Evolutionary conservation across 2,113 vertebrate species (phyloP).

Genomic region (Parotia lawesii): DNA sequence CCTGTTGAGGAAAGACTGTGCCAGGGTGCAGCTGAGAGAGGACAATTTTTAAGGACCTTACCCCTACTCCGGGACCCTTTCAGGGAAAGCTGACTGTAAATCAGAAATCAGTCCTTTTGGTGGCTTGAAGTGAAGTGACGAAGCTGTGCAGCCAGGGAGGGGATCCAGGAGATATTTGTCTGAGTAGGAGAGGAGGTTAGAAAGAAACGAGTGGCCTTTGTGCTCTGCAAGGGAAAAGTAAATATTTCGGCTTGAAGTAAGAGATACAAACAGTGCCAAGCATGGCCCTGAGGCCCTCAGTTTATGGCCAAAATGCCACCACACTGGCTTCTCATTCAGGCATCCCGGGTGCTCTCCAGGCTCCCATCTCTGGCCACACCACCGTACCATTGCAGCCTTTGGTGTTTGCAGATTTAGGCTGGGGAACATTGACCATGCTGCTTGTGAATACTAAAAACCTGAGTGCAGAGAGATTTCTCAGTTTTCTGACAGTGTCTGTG

Average conservation of each 20-base stretch:
- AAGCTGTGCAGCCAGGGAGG: neutral
- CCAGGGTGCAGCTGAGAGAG: neutral
- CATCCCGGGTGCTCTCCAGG: neutral
- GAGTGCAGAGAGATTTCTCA: no score
- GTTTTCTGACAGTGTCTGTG: no score
- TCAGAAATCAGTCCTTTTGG: neutral
- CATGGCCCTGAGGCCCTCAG: neutral
- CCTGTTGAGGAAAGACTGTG: neutral
- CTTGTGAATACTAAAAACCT: no score
- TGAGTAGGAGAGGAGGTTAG: neutral
- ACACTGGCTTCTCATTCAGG: neutral
- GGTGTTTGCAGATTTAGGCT: accelerated
- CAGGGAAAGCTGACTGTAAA: neutral
- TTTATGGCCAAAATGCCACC: neutral
- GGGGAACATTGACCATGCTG: neutral
- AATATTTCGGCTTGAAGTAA: neutral
- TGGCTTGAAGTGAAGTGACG: neutral
- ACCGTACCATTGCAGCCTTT: neutral
- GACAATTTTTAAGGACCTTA: neutral
- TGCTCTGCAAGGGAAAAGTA: neutral
- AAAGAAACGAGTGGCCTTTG: neutral
- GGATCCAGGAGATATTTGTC: neutral
- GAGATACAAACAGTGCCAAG: neutral
- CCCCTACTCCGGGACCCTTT: neutral
- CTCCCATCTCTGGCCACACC: neutral